These are phyloP conservation scores for Andrena dorsata DNA, from an alignment of 2,888 invertebrate species.

Conservation along the genomic window DNA sequence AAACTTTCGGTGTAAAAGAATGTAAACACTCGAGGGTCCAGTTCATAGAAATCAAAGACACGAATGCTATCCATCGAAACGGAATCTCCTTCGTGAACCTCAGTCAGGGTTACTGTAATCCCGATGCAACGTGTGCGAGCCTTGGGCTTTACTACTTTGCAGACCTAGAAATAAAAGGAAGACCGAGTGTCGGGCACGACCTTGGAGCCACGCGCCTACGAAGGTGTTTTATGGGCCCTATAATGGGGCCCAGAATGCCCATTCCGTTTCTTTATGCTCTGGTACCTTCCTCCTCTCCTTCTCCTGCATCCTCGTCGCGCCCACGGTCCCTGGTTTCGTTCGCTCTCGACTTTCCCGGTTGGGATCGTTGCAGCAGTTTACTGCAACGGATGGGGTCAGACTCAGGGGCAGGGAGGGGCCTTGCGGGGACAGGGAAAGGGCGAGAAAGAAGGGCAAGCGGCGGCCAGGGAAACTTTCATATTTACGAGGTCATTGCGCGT, in stretches of 20 bases:
- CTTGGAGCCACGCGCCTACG: slow-evolving; percentile 82
- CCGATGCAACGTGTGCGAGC: background rate
- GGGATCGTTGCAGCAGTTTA: slow-evolving; percentile 47
- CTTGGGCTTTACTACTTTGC: background rate
- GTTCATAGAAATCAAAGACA: too few relatives aligned
- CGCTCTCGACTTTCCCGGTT: slow-evolving; percentile 14
- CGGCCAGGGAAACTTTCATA: slow-evolving; percentile 78
- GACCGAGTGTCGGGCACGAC: slow-evolving; percentile 69
- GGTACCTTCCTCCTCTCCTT: slow-evolving; percentile 39
- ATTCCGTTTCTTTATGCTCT: slow-evolving; percentile 67
- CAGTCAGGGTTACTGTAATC: background rate
- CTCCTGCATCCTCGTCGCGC: slow-evolving; percentile 5
- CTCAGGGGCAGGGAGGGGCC: slow-evolving; percentile 6
- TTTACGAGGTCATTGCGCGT: slow-evolving; percentile 79
- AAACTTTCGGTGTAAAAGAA: too few relatives aligned
- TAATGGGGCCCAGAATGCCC: slow-evolving; percentile 80
- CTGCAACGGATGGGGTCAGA: slow-evolving; percentile 11
- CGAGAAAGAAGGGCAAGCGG: slow-evolving; percentile 22
- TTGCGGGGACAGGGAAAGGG: slow-evolving; percentile 6
- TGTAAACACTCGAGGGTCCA: too few relatives aligned
- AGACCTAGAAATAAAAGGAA: slow-evolving; percentile 46
- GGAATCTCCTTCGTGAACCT: background rate
- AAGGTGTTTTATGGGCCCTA: slow-evolving; percentile 80
- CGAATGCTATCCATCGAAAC: background rate
- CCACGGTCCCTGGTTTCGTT: slow-evolving; percentile 19